Evolutionary conservation across 2,113 vertebrate species (phyloP).

Genomic region (Neogobius melanostomus): DNA sequence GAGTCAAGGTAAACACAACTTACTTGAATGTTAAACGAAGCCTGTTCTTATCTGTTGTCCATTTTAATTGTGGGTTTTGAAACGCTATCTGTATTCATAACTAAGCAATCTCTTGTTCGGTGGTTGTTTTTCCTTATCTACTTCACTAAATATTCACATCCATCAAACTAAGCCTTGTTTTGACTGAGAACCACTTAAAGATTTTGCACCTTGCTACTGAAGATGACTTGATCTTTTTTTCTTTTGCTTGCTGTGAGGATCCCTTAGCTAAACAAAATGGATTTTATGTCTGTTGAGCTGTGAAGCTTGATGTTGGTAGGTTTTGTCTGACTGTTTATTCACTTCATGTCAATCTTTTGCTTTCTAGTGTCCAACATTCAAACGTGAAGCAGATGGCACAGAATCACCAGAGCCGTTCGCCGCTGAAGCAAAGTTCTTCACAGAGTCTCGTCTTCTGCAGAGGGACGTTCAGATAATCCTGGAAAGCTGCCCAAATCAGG

Average conservation of each 20-base stretch:
- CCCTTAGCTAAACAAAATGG: not conserved
- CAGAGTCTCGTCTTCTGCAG: constrained; percentile 93
- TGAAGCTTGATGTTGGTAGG: not conserved
- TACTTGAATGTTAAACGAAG: not conserved
- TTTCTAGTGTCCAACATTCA: constrained; percentile 90
- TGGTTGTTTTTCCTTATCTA: constrained; percentile 17
- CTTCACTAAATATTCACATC: constrained; percentile 37
- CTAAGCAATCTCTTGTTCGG: not conserved
- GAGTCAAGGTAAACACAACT: constrained; percentile 84
- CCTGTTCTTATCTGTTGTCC: not conserved
- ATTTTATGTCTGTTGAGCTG: not conserved
- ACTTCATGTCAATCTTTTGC: not conserved
- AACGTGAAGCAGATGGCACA: constrained; percentile 85
- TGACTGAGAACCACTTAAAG: constrained; percentile 45
- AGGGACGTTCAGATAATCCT: constrained; percentile 96
- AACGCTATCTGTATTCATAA: not conserved
- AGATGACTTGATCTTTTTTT: constrained; percentile 54
- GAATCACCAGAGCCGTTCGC: constrained; percentile 91
- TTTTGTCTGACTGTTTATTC: not conserved
- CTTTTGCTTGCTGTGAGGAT: constrained; percentile 20
- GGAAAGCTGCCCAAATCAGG: constrained; percentile 97
- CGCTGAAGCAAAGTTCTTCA: constrained; percentile 97
- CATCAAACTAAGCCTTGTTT: constrained; percentile 34
- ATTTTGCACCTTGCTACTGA: constrained; percentile 51
- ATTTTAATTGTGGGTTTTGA: not conserved